A percentile compares a stretch with the other conserved stretches of the same genome.
These are phyloP conservation scores for Crypturellus tataupa DNA, from an alignment of 2,797 vertebrate genomes.

Conservation along the genomic window DNA sequence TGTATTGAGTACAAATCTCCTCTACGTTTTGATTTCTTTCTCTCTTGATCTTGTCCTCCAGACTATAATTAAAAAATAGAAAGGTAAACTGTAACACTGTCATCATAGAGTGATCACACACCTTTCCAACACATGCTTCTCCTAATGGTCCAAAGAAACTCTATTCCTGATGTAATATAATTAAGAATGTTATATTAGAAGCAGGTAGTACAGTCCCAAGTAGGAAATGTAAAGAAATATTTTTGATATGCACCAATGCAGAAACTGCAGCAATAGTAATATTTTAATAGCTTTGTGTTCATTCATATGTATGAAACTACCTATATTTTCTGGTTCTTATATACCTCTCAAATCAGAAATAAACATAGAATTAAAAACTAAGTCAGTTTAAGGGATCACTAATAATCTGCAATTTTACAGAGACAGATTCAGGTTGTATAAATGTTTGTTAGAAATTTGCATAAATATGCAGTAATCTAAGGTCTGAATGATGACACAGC, in stretches of 20 bases:
- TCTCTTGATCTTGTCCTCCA: conserved; percentile 97
- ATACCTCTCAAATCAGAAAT: conserved; percentile 8
- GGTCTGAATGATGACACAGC: background rate
- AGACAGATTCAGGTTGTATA: background rate
- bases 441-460: background rate
- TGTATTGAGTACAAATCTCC: conserved; percentile 98
- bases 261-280: background rate
- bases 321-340: background rate
- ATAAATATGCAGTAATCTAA: background rate
- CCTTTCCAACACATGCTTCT: background rate
- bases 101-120: background rate
- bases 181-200: background rate
- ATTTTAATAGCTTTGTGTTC: background rate
- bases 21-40: conserved; percentile 94
- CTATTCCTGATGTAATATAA: background rate
- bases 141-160: conserved; percentile 10
- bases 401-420: background rate
- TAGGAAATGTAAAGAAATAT: background rate
- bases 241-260: background rate
- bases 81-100: conserved; percentile 16
- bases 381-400: background rate
- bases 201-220: background rate
- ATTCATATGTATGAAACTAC: background rate
- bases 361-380: background rate
- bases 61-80: conserved; percentile 80